These are phyloP conservation scores for Drosophila malerkotliana DNA, from an alignment of 1,140 invertebrate genomes.

Conservation along the genomic window DNA sequence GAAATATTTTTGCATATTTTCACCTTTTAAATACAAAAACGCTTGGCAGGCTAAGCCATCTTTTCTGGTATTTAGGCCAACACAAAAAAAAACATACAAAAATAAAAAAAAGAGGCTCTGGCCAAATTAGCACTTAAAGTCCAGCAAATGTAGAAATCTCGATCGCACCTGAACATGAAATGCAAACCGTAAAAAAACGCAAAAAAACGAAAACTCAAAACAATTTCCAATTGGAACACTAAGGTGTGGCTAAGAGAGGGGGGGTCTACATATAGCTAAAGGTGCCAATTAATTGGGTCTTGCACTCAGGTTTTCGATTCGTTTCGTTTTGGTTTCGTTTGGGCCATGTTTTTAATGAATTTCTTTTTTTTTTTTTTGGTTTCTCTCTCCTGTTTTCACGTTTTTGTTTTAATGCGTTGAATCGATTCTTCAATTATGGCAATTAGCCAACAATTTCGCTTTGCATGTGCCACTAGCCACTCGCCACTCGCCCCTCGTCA, in stretches of 20 bases:
- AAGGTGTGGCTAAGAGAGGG: not conserved
- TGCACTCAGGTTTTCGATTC: conserved; percentile 21
- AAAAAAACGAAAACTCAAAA: conserved; percentile 19
- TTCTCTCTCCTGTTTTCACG: not conserved
- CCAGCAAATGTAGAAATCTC: conserved; percentile 55
- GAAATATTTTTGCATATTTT: conserved; percentile 57
- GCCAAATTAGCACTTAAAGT: conserved; percentile 52
- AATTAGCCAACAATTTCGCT: conserved; percentile 63
- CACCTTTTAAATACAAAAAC: conserved; percentile 32
- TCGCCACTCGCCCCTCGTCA: too few species aligned
- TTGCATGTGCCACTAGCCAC: conserved; percentile 34
- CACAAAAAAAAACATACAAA: not conserved
- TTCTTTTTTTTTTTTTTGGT: not conserved
- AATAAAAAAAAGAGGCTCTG: not conserved
- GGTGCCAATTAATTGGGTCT: conserved; percentile 67
- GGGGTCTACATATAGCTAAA: conserved; percentile 3
- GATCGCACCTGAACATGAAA: conserved; percentile 49
- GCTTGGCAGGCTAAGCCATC: conserved; percentile 21
- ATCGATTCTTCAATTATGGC: conserved; percentile 70
- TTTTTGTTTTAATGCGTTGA: conserved; percentile 15
- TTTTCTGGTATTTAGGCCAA: conserved; percentile 56
- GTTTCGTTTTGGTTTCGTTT: conserved; percentile 20
- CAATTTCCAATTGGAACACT: conserved; percentile 8
- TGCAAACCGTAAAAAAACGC: conserved; percentile 29
- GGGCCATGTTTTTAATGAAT: conserved; percentile 8